Percentiles rank a stretch among this genome's conserved stretches.
Conservation (phyloP, 2,113 vertebrate species). For the Spea bombifrons region DNA sequence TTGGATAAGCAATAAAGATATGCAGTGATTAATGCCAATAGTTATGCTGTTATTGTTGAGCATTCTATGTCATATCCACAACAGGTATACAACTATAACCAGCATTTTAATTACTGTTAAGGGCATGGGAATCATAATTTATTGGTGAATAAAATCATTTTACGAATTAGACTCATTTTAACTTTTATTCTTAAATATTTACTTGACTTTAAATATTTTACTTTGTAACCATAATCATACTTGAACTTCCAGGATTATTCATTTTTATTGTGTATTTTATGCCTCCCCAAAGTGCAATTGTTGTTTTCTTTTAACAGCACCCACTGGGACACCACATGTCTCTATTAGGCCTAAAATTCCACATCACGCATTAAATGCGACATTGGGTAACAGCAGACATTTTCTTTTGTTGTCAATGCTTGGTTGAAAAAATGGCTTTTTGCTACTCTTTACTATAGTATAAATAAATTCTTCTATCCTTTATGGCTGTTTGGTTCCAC, state of each 20-base stretch:
- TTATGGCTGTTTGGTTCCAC: constrained; percentile 20
- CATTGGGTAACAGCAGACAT: constrained; percentile 38
- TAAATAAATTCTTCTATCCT: constrained; percentile 33
- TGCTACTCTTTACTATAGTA: constrained; percentile 10
- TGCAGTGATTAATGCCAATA: too few species aligned
- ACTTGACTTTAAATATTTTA: too few species aligned
- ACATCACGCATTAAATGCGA: constrained; percentile 40
- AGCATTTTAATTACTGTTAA: too few species aligned
- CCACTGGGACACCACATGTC: constrained; percentile 40
- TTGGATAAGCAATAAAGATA: too few species aligned
- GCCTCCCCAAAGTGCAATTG: constrained; percentile 16
- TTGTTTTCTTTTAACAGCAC: constrained; percentile 38
- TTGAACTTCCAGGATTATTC: not conserved
- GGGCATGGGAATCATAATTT: too few species aligned
- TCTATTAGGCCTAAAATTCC: constrained; percentile 29
- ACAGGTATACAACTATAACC: too few species aligned
- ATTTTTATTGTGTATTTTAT: not conserved
- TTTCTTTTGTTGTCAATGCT: not conserved
- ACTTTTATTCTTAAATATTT: too few species aligned
- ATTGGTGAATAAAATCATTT: too few species aligned
- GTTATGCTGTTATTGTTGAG: too few species aligned
- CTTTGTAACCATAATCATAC: not conserved
- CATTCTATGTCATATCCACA: too few species aligned
- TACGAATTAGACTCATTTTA: too few species aligned
- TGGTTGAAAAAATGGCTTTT: constrained; percentile 37